Evolutionary conservation across 2,797 vertebrate genomes (phyloP).

Genomic region (Hydrocynus forskahlii): DNA sequence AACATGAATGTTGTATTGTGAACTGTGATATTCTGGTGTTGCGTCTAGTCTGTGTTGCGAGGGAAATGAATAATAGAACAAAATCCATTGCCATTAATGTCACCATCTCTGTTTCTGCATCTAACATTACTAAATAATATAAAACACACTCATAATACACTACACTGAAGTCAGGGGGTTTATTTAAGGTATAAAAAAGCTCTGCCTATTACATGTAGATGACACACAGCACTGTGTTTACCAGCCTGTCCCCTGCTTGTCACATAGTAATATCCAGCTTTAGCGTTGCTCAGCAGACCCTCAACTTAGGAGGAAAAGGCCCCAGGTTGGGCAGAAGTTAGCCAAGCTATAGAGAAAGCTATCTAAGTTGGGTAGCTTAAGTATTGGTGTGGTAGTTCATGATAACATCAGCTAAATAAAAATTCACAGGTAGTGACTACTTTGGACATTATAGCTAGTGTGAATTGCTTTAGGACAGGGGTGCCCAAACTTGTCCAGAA

Average conservation of each 20-base stretch:
- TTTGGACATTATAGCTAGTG: too few species aligned
- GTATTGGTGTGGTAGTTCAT: not conserved
- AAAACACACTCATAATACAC: not conserved
- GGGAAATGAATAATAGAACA: constrained; percentile 17
- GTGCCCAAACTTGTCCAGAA: too few species aligned
- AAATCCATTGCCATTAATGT: constrained; percentile 5
- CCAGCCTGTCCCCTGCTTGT: not conserved
- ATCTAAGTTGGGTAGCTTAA: not conserved
- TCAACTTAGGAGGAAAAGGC: not conserved
- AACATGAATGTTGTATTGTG: constrained; percentile 45
- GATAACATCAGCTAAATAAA: not conserved
- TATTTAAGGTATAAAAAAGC: not conserved
- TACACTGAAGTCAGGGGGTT: not conserved
- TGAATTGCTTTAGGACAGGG: too few species aligned
- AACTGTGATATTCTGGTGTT: constrained; percentile 44
- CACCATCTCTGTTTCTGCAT: not conserved
- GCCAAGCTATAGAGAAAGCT: not conserved
- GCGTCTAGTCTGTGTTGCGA: constrained; percentile 13
- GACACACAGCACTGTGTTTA: constrained; percentile 24
- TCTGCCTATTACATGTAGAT: not conserved
- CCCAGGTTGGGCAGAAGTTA: not conserved
- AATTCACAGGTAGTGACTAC: too few species aligned
- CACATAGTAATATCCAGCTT: not conserved
- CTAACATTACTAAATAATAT: not conserved
- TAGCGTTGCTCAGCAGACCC: not conserved